Conservation (phyloP, 2,888 invertebrate species). For the Geotrupes spiniger region DNA sequence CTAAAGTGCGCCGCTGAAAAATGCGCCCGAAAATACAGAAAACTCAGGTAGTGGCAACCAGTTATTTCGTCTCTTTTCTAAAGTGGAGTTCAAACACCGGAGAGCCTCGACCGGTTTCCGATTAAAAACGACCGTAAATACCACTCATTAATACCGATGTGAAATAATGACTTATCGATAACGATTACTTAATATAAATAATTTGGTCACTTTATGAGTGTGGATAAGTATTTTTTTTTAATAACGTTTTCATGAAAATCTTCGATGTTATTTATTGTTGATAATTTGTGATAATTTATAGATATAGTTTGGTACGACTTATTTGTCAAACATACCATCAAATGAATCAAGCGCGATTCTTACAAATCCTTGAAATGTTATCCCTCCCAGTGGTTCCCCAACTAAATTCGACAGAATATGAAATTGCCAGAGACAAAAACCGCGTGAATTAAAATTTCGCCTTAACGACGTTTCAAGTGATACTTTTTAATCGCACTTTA, state of each 20-base stretch:
- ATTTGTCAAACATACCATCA: no score
- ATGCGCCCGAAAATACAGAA: conserved; percentile 26
- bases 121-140: conserved; percentile 31
- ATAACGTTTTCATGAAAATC: conserved; percentile 27
- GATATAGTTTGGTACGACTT: no score
- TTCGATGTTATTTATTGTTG: no score
- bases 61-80: conserved; percentile 6
- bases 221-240: no score
- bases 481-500: neutral
- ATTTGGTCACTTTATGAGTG: conserved; percentile 13
- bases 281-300: no score
- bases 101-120: conserved; percentile 28
- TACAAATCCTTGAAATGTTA: no score
- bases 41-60: conserved; percentile 24
- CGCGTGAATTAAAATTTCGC: no score
- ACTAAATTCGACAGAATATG: no score
- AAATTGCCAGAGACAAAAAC: no score
- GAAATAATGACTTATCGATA: conserved; percentile 31
- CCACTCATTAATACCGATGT: conserved; percentile 33
- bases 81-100: conserved; percentile 28
- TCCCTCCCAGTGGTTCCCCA: no score
- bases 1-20: neutral
- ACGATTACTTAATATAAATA: conserved; percentile 33
- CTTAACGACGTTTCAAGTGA: conserved; percentile 10
- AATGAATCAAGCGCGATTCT: no score